Conservation (phyloP, 2,113 vertebrate species). For the Cyprinodon variegatus region DNA sequence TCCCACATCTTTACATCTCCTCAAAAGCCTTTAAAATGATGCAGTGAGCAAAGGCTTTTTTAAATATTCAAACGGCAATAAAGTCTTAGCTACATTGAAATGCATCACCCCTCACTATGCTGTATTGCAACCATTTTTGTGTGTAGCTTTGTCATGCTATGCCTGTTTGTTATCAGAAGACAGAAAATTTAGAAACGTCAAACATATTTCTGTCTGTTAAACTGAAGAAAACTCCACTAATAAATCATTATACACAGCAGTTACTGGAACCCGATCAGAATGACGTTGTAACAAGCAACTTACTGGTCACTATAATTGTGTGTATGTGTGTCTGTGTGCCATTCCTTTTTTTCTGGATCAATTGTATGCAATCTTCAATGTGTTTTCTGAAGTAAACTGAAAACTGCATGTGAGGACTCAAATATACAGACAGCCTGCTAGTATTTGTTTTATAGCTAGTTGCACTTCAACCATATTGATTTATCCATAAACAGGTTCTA, state of each 20-base stretch:
- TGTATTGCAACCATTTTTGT: conserved; percentile 19
- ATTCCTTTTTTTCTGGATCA: too few species aligned
- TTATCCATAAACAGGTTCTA: too few species aligned
- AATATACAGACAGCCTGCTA: too few species aligned
- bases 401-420: too few species aligned
- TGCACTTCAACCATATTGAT: too few species aligned
- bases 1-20: conserved; percentile 34
- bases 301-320: conserved; percentile 6
- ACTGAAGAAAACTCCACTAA: conserved; percentile 15
- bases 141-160: conserved; percentile 9
- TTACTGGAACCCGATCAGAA: conserved; percentile 9
- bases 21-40: conserved; percentile 31
- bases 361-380: too few species aligned
- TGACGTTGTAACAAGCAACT: neutral
- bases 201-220: conserved; percentile 46
- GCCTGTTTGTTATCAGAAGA: conserved; percentile 2
- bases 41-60: conserved; percentile 47
- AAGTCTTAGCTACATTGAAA: conserved; percentile 67
- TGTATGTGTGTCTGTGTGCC: too few species aligned
- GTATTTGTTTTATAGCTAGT: too few species aligned
- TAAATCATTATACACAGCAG: neutral
- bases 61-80: conserved; percentile 71
- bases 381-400: too few species aligned
- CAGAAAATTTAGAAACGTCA: neutral
- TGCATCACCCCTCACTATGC: conserved; percentile 48